phyloP scores from a whole-genome alignment of 2,888 invertebrate genomes.

The Anarsia innoxiella region DNA sequence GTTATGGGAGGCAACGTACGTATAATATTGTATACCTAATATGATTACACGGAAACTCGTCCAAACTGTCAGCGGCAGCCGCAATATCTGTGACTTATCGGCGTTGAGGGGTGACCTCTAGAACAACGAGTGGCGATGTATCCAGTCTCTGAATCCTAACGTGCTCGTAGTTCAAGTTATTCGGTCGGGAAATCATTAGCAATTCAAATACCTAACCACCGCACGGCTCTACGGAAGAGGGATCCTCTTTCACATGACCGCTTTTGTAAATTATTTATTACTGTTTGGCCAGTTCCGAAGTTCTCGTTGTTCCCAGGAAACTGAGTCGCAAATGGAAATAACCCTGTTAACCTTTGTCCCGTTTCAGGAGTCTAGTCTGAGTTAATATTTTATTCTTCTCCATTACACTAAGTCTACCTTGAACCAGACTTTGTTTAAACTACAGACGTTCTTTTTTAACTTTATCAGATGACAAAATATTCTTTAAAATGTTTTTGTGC shows the following conservation, averaged over 20 bases:
- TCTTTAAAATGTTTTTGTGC: too few species aligned
- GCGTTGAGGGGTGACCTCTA: not conserved
- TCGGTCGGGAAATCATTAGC: constrained; percentile 60
- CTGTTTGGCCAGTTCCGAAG: constrained; percentile 58
- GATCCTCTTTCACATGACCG: constrained; percentile 63
- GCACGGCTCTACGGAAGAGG: constrained; percentile 47
- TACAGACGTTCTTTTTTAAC: too few species aligned
- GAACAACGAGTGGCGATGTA: constrained; percentile 9
- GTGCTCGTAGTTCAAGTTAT: constrained; percentile 41
- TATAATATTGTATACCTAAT: too few species aligned
- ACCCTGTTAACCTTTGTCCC: constrained; percentile 29
- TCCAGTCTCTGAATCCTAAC: constrained; percentile 43
- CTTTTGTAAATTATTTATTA: constrained; percentile 69
- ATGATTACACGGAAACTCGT: not conserved
- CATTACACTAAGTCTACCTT: not conserved
- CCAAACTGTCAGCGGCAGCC: constrained; percentile 3
- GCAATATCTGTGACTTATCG: constrained; percentile 8
- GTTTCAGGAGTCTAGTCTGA: constrained; percentile 15
- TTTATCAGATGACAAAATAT: too few species aligned
- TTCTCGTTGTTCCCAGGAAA: constrained; percentile 50
- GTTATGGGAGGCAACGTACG: too few species aligned
- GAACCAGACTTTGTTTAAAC: too few species aligned
- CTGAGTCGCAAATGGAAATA: constrained; percentile 41
- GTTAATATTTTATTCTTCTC: constrained; percentile 12
- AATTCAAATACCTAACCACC: constrained; percentile 66